Conservation (phyloP, 2,888 invertebrate species). For the Thecophora atra region DNA sequence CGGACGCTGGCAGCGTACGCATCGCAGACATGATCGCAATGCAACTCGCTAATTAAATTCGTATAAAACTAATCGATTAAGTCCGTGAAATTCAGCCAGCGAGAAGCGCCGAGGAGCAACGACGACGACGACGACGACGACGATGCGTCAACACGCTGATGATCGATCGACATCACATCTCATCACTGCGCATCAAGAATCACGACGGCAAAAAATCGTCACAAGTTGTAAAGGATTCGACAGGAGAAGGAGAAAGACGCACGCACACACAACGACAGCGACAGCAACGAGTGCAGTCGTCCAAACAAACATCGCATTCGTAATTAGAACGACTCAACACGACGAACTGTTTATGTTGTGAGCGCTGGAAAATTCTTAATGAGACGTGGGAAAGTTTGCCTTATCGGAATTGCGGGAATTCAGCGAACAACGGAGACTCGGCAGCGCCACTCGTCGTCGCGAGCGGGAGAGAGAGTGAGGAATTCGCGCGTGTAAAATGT, state of each 20-base stretch:
- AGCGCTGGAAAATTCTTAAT: conserved; percentile 53
- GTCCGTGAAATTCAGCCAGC: conserved; percentile 22
- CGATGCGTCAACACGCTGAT: conserved; percentile 40
- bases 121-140: conserved; percentile 11
- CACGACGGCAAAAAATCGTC: conserved; percentile 23
- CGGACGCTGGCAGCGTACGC: conserved; percentile 31
- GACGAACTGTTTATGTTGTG: conserved; percentile 34
- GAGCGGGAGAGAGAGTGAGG: conserved; percentile 2
- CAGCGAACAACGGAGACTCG: conserved; percentile 27
- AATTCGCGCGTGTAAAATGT: conserved; percentile 34
- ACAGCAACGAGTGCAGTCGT: conserved; percentile 31
- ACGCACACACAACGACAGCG: conserved; percentile 39
- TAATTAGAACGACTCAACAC: conserved; percentile 38
- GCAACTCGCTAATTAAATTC: conserved; percentile 51
- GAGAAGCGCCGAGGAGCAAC: background rate
- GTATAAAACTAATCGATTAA: conserved; percentile 52
- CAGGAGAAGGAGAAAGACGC: conserved; percentile 4
- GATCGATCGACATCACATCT: conserved; percentile 43
- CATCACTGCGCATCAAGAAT: conserved; percentile 41
- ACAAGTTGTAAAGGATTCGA: conserved; percentile 22
- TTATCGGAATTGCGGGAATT: conserved; percentile 32
- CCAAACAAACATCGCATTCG: conserved; percentile 43
- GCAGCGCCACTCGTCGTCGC: conserved; percentile 31
- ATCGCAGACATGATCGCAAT: conserved; percentile 45
- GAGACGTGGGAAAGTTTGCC: conserved; percentile 54